Percentiles rank a stretch among this genome's conserved stretches.
These are phyloP conservation scores for Cacatua alba DNA, from an alignment of 2,113 vertebrate species.

Conservation along the genomic window DNA sequence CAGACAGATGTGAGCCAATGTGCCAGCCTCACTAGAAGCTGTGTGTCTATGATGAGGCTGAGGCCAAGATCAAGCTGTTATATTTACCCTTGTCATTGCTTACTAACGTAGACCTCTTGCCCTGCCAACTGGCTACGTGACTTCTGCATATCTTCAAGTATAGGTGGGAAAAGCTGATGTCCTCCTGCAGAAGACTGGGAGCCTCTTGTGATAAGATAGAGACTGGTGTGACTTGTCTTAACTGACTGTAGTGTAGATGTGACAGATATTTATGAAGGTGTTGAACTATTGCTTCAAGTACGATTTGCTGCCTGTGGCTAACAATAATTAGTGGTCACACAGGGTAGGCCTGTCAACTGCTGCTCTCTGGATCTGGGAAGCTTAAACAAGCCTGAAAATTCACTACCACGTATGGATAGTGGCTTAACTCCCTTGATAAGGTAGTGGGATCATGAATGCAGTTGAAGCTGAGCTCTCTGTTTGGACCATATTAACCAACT, in stretches of 20 bases:
- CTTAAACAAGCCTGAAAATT: not conserved
- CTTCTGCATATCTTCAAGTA: not conserved
- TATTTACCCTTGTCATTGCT: not conserved
- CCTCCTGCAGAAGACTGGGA: not conserved
- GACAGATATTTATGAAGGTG: not conserved
- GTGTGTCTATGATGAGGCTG: not conserved
- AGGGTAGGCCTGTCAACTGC: not conserved
- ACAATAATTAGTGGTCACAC: not conserved
- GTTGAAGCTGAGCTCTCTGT: not conserved
- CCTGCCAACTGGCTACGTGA: fast-evolving
- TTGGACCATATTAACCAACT: not conserved
- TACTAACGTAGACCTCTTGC: not conserved
- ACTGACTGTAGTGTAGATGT: not conserved
- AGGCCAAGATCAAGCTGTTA: not conserved
- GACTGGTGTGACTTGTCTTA: not conserved
- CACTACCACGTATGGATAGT: fast-evolving
- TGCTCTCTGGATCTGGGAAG: not conserved
- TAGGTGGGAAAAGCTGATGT: not conserved
- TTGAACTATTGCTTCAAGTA: not conserved
- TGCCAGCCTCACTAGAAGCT: not conserved
- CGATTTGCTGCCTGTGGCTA: not conserved
- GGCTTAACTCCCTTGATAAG: not conserved
- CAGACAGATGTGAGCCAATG: not conserved
- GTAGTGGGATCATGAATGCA: not conserved
- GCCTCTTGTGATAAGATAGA: not conserved